A percentile compares a stretch with the other conserved stretches of the same genome.
phyloP scores from a whole-genome alignment of 2,113 vertebrate species.

The Equus quagga region DNA sequence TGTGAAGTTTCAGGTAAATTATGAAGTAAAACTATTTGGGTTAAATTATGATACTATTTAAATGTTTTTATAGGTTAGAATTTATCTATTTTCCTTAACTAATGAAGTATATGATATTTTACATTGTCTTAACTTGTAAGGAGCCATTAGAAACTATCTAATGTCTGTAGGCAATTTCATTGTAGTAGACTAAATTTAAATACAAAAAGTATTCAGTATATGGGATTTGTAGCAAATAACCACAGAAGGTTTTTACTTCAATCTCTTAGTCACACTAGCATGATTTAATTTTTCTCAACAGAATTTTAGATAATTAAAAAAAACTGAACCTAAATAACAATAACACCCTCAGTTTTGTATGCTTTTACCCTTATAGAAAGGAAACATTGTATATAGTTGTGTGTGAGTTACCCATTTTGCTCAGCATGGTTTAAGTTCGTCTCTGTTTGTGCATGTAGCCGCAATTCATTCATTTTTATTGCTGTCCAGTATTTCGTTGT shows the following conservation, averaged over 20 bases:
- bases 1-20: slow-evolving; percentile 94
- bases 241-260: background rate
- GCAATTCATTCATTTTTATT: background rate
- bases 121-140: background rate
- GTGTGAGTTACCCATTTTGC: background rate
- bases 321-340: background rate
- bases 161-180: background rate
- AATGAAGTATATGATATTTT: background rate
- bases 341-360: background rate
- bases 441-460: background rate
- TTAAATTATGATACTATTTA: background rate
- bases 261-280: background rate
- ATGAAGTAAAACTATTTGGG: background rate
- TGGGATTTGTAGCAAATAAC: background rate
- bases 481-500: background rate
- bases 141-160: background rate
- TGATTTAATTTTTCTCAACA: slow-evolving; percentile 2
- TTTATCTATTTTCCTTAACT: background rate
- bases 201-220: background rate
- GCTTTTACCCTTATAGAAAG: background rate
- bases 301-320: slow-evolving; percentile 39
- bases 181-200: slow-evolving; percentile 19
- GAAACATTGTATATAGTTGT: background rate
- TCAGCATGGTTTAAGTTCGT: background rate
- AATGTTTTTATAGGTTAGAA: background rate